Base-by-base conservation (phyloP, 2,797 vertebrate species). In the Hydrolagus colliei region DNA sequence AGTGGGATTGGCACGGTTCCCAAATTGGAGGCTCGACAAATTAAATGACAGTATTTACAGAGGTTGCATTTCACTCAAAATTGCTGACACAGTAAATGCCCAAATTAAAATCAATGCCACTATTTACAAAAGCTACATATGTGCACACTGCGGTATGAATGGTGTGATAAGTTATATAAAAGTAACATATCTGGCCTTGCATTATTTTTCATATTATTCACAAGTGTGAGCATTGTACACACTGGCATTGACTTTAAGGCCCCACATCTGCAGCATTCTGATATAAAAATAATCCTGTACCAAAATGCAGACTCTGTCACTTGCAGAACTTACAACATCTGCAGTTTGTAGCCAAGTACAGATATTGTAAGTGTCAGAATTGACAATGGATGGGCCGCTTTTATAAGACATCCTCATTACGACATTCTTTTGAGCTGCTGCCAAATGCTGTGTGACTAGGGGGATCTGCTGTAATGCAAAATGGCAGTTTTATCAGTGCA, bases 91-190 rank as follows among this genome's bases (percentile, higher is more conserved):
- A 68, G 65, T 20, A 84, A 84, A 20, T 41, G 20, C 9, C 18
- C 41, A 18, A 32, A 71, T 84, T 68, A 84, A 80, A 82, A 84
- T 84, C 79, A 84, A 84, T 68, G 67, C 16, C 22, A 71, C n/a
- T 84, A 71, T 84, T 84, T 84, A 84, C 65, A 41, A 12, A 35
- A 65, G 16, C 14, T 65, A 41, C 65, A 84, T 35, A 68, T 68
- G 41, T 84, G 79, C 35, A 84, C 79, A 11, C 6, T 35, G 14
- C 78, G 10, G 14, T 68, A 82, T 67, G 68, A 84, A 84, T 68
- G 68, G 8, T 68, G 41, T 71, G 79, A n/a, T 35, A 84, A 65
- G 11, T 71, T 32, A 71, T 27, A 4, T 68, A 71, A 68, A 71
- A 68, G 65, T 9, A 84, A 35, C 13, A 68, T 68, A 41, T 71